These are phyloP conservation scores for Aulostomus chinensis DNA, from an alignment of 2,797 vertebrate species.

Conservation along the genomic window DNA sequence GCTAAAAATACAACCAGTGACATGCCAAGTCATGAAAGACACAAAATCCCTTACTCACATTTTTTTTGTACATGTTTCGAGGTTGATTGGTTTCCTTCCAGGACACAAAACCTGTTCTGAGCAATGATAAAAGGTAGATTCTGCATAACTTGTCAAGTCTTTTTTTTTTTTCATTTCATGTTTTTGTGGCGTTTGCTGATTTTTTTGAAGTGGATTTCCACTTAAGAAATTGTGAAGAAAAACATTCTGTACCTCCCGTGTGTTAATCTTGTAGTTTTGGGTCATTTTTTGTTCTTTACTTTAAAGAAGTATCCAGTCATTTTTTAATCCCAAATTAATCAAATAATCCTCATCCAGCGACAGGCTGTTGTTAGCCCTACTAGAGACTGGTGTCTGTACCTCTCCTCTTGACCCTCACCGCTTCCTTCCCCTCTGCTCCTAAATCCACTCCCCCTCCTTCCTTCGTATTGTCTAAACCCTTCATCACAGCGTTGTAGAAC, in stretches of 20 bases:
- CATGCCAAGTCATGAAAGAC: constrained; percentile 39
- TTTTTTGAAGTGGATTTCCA: too few relatives aligned
- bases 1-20: constrained; percentile 39
- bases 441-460: constrained; percentile 16
- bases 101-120: constrained; percentile 4
- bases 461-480: constrained; percentile 58
- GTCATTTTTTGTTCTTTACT: constrained; percentile 70
- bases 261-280: constrained; percentile 66
- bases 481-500: constrained; percentile 58
- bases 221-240: too few relatives aligned
- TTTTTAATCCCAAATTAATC: constrained; percentile 79
- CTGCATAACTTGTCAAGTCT: constrained; percentile 1
- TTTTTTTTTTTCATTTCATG: background rate
- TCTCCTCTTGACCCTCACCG: constrained; percentile 55
- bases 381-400: constrained; percentile 49
- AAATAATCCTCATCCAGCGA: constrained; percentile 64
- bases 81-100: constrained; percentile 32
- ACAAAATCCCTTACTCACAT: constrained; percentile 33
- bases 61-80: constrained; percentile 4
- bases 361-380: constrained; percentile 41
- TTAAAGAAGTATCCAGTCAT: constrained; percentile 63
- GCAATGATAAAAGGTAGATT: background rate
- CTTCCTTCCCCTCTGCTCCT: constrained; percentile 52
- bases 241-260: constrained; percentile 21
- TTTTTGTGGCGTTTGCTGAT: too few relatives aligned